A percentile compares a stretch with the other conserved stretches of the same genome.
phyloP scores from a whole-genome alignment of 2,888 invertebrate genomes.

The Drosophila cognata region DNA sequence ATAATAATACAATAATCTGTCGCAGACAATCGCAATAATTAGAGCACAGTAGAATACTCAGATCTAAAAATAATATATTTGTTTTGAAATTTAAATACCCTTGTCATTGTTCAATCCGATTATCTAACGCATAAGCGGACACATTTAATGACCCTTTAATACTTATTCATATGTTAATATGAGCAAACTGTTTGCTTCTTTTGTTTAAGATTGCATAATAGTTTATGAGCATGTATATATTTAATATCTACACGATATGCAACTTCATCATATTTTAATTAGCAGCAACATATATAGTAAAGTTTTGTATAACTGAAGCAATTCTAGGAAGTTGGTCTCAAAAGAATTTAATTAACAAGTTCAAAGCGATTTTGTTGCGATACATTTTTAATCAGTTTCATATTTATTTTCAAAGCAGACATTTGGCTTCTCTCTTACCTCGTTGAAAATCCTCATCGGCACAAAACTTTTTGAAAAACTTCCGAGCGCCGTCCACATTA shows the following conservation, averaged over 20 bases:
- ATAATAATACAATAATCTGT: background rate
- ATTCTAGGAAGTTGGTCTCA: background rate
- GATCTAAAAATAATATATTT: background rate
- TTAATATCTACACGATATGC: background rate
- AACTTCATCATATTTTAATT: background rate
- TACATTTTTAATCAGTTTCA: background rate
- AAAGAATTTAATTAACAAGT: background rate
- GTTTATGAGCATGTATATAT: background rate
- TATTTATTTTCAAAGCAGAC: background rate
- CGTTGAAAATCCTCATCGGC: conserved; percentile 82
- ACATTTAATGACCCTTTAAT: background rate
- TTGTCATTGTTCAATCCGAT: background rate
- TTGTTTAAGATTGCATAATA: background rate
- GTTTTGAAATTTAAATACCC: background rate
- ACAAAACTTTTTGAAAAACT: conserved; percentile 83
- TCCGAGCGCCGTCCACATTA: conserved; percentile 83
- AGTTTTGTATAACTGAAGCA: background rate
- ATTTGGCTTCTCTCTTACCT: conserved; percentile 64
- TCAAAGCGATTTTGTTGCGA: background rate
- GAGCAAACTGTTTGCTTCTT: background rate
- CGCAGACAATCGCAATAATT: background rate
- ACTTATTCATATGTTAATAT: background rate
- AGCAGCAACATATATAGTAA: background rate
- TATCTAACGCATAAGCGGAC: background rate
- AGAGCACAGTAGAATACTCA: background rate